Percentiles rank a stretch among this genome's conserved stretches.
Conservation (phyloP, 2,113 vertebrate genomes). For the Mastomys natalensis region DNA sequence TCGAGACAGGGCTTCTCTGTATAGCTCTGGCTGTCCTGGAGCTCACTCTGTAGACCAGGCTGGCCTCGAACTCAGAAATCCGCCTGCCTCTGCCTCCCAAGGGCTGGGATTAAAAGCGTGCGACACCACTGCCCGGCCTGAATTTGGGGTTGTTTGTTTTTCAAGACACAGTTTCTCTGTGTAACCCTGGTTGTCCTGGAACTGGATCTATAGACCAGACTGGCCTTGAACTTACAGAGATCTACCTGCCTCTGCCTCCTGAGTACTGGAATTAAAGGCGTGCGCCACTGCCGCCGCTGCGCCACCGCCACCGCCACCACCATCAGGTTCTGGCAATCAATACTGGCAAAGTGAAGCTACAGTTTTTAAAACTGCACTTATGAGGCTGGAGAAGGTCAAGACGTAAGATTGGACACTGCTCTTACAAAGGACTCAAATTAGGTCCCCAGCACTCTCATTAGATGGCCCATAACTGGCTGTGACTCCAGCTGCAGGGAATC, state of each 20-base stretch:
- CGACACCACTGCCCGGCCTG: too few species aligned
- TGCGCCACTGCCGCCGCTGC: too few species aligned
- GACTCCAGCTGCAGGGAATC: neutral
- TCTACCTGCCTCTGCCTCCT: too few species aligned
- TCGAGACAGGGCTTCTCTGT: neutral
- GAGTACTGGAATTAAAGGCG: neutral
- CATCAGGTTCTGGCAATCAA: neutral
- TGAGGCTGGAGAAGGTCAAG: neutral
- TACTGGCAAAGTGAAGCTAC: slow-evolving; percentile 1
- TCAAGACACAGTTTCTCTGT: neutral
- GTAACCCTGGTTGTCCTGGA: neutral
- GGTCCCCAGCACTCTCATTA: neutral
- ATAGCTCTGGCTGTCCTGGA: neutral
- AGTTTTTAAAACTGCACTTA: neutral
- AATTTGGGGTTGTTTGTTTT: neutral
- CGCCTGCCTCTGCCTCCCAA: neutral
- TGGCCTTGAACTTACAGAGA: neutral
- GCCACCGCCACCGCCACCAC: too few species aligned
- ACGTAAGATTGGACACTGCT: neutral
- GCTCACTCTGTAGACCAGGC: neutral
- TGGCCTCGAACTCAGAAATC: neutral
- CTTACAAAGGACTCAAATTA: neutral
- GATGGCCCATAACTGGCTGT: neutral
- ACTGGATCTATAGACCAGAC: neutral
- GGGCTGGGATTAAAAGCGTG: too few species aligned